phyloP scores from a whole-genome alignment of 2,797 vertebrate species.

The Hephaestus fuliginosus region DNA sequence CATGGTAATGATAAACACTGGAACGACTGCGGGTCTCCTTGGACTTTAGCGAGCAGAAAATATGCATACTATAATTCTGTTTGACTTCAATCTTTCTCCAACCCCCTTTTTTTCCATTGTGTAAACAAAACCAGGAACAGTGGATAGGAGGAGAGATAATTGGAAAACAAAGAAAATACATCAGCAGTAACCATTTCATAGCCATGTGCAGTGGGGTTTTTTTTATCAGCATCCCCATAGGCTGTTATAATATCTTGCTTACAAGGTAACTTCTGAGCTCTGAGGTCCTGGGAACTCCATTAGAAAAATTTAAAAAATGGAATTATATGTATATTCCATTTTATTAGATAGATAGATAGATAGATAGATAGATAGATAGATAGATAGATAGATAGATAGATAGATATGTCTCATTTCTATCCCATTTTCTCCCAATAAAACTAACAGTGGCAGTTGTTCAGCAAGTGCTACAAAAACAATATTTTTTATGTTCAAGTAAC shows the following conservation, averaged over 20 bases:
- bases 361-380: no score
- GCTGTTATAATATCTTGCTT: neutral
- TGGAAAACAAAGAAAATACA: neutral
- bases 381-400: no score
- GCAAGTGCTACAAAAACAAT: neutral
- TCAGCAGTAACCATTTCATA: neutral
- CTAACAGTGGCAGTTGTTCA: neutral
- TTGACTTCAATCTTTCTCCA: neutral
- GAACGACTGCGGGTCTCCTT: constrained; percentile 6
- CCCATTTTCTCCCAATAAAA: neutral
- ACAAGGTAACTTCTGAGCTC: neutral
- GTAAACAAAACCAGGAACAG: neutral
- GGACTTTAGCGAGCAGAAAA: neutral
- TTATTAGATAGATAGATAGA: no score
- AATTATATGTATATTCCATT: no score
- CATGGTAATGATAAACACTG: constrained; percentile 33
- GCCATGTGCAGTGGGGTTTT: neutral
- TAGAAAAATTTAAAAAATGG: neutral
- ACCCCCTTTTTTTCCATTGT: neutral
- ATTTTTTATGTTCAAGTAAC: neutral
- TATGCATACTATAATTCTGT: neutral
- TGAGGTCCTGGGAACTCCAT: neutral
- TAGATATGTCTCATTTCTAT: neutral
- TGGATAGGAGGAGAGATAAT: neutral
- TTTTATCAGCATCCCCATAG: neutral